Base-by-base conservation (phyloP, 2,113 vertebrate genomes). In the Cygnus buccinator region DNA sequence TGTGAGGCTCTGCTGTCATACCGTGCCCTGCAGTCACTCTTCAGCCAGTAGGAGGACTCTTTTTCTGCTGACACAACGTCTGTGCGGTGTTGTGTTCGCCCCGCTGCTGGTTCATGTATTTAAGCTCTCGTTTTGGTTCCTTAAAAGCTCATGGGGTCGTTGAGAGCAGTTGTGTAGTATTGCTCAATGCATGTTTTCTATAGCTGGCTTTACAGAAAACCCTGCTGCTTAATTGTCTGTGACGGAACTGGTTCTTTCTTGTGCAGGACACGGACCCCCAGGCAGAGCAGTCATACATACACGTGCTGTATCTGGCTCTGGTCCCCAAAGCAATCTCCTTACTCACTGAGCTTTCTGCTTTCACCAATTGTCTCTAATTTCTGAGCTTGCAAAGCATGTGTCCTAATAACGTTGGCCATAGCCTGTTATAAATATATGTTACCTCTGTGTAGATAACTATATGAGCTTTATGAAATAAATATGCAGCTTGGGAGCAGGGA, bases 261-360 rank as follows among this genome's bases (percentile, higher is more conserved):
- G 8, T 23, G 13, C 29, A 23, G 33, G 43, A 52, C 33, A 35
- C 41, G 74, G n/a, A 12, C 9, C 18, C 11, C 6, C 17, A 50
- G 44, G 37, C 11, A n/a, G 14, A 55, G 35, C 26, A 29, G 9
- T 59, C 10, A 5, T 9, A 1, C 13, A 2, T 3, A 4, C 13
- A 14, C 3, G 1, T 26, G 50, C 23, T 66, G 25, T 48, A 10
- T 25, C 52, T 59, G 41, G 11, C 26, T 43, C 35, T 31, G 46
- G 10, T 16, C 20, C 17, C 43, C 4, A 5, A 31, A 86, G 33
- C 28, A 15, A 67, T 37, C 37, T 48, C 25, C 6, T 15, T 29
- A 5, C 10, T 61, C 1, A 16, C 14, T 31, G 17, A 29, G 16
- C 11, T 46, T 52, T 41, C n/a, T 63, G 18, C 35, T 82, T 85